These are phyloP conservation scores for Neopelma chrysocephalum DNA, from an alignment of 2,797 vertebrate genomes.

Conservation along the genomic window DNA sequence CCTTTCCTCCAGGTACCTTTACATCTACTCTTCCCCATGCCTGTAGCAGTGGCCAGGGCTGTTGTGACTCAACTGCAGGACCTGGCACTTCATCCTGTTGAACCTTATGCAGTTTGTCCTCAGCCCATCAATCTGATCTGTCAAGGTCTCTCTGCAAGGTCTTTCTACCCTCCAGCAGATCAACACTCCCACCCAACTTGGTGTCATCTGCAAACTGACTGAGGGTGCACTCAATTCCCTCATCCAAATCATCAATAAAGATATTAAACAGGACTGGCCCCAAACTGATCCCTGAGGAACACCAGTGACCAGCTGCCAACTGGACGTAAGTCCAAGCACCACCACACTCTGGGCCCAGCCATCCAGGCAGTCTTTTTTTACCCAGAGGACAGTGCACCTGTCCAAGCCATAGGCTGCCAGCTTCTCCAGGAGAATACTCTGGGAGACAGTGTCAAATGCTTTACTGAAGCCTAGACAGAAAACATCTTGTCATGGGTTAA, in stretches of 20 bases:
- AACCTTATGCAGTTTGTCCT: not conserved
- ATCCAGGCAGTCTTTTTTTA: not conserved
- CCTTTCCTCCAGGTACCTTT: fast-evolving
- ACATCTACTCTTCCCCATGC: not conserved
- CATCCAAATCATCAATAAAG: not conserved
- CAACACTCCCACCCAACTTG: not conserved
- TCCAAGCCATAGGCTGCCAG: not conserved
- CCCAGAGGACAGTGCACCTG: not conserved
- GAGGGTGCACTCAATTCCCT: not conserved
- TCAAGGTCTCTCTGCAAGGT: not conserved
- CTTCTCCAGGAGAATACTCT: not conserved
- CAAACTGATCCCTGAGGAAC: not conserved
- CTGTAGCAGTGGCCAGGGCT: not conserved
- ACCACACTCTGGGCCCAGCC: not conserved
- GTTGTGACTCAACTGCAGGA: not conserved
- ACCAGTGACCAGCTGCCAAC: not conserved
- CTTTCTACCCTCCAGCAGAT: not conserved
- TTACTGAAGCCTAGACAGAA: not conserved
- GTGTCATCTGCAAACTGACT: not conserved
- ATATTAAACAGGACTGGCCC: not conserved
- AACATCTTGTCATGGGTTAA: no score
- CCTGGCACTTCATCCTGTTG: fast-evolving
- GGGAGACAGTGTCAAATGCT: not conserved
- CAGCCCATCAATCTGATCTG: not conserved
- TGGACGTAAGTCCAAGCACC: not conserved